Evolutionary conservation across 2,113 vertebrate species (phyloP).

Genomic region (Glaucomys volans): DNA sequence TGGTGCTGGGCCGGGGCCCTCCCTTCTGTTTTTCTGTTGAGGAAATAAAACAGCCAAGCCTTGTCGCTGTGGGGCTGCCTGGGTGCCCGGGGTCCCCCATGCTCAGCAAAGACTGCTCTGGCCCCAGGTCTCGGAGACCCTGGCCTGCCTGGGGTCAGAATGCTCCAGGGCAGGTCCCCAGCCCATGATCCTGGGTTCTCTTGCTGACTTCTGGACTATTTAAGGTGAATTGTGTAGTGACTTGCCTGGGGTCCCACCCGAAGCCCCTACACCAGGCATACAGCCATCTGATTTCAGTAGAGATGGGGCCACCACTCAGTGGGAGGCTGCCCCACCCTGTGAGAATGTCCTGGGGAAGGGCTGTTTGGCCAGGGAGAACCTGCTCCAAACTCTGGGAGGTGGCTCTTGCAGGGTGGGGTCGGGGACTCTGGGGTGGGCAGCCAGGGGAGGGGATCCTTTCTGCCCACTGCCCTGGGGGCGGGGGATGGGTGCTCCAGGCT

Average conservation of each 20-base stretch:
- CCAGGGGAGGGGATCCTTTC: neutral
- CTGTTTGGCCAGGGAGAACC: neutral
- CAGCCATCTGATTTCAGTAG: neutral
- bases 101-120: neutral
- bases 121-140: no score
- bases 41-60: conserved; percentile 69
- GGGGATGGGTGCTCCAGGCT: fast-evolving
- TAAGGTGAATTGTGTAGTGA: neutral
- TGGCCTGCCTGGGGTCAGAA: no score
- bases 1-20: neutral
- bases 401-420: neutral
- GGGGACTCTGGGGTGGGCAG: neutral
- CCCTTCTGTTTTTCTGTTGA: neutral
- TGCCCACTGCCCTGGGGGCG: neutral
- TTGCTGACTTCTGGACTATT: neutral
- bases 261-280: no score
- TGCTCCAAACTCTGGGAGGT: neutral
- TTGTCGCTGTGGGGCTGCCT: neutral
- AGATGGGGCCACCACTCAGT: neutral
- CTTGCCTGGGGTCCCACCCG: neutral
- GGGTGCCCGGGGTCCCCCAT: fast-evolving
- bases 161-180: no score
- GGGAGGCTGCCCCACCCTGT: neutral
- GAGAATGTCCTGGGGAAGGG: neutral
- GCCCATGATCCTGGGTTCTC: neutral